Conservation (phyloP, 2,113 vertebrate species). For the Perca fluviatilis region DNA sequence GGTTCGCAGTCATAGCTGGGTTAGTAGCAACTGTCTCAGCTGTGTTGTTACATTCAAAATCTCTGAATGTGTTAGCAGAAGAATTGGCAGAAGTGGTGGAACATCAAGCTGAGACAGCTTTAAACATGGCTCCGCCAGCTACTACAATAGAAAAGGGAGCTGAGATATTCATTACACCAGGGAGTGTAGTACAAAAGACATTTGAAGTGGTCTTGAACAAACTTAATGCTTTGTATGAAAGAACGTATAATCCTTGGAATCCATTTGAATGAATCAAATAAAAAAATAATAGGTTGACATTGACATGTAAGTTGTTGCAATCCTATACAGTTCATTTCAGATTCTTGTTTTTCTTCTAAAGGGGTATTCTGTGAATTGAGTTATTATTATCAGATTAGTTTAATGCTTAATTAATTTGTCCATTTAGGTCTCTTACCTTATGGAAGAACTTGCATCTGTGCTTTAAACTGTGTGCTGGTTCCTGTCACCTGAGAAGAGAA, state of each 20-base stretch:
- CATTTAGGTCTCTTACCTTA: background rate
- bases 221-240: background rate
- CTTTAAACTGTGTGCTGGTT: background rate
- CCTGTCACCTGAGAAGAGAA: background rate
- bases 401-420: background rate
- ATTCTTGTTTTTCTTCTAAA: background rate
- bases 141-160: background rate
- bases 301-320: background rate
- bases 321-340: background rate
- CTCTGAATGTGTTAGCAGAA: too few relatives aligned
- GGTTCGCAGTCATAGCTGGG: background rate
- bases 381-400: background rate
- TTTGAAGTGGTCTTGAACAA: background rate
- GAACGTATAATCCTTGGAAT: background rate
- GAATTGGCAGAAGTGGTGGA: background rate
- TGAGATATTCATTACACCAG: background rate
- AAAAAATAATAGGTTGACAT: background rate
- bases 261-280: background rate
- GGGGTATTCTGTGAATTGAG: background rate
- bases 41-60: background rate
- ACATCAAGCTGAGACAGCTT: background rate
- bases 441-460: background rate
- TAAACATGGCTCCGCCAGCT: background rate
- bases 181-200: background rate
- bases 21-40: background rate